phyloP scores from a whole-genome alignment of 2,888 invertebrate genomes.

The Morpho deidamia region DNA sequence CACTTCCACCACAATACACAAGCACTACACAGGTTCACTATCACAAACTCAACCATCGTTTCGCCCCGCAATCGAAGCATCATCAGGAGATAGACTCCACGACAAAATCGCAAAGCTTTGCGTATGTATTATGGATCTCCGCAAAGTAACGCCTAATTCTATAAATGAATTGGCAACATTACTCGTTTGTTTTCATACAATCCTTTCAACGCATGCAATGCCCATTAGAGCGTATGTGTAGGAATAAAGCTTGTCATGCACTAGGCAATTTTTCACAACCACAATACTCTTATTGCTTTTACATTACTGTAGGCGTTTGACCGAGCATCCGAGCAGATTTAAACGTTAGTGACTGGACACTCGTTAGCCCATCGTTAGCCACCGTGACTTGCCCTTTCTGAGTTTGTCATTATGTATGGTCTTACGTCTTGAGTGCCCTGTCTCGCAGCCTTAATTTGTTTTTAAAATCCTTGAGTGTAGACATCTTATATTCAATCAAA shows the following conservation, averaged over 20 bases:
- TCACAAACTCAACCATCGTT: too few species aligned
- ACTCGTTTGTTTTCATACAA: not conserved
- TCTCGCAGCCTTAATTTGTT: conserved; percentile 63
- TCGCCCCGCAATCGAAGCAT: too few species aligned
- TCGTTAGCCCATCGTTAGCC: conserved; percentile 54
- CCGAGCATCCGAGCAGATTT: conserved; percentile 34
- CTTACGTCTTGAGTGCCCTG: conserved; percentile 53
- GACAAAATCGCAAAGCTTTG: too few species aligned
- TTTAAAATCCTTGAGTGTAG: conserved; percentile 51
- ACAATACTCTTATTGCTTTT: conserved; percentile 29
- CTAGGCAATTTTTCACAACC: conserved; percentile 26
- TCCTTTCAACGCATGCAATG: not conserved
- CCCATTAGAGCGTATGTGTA: not conserved
- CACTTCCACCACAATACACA: too few species aligned
- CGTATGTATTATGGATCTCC: too few species aligned
- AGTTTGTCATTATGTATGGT: conserved; percentile 46
- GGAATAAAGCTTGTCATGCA: conserved; percentile 23
- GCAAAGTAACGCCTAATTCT: too few species aligned
- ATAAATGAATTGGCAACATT: conserved; percentile 1
- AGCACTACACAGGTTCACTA: too few species aligned
- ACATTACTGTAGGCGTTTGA: conserved; percentile 27
- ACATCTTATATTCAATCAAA: conserved; percentile 21
- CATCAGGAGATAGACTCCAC: too few species aligned
- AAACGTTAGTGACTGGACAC: conserved; percentile 32
- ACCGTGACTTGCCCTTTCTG: conserved; percentile 60